Evolutionary conservation across 2,888 invertebrate genomes (phyloP).

Genomic region (Acleris literana): DNA sequence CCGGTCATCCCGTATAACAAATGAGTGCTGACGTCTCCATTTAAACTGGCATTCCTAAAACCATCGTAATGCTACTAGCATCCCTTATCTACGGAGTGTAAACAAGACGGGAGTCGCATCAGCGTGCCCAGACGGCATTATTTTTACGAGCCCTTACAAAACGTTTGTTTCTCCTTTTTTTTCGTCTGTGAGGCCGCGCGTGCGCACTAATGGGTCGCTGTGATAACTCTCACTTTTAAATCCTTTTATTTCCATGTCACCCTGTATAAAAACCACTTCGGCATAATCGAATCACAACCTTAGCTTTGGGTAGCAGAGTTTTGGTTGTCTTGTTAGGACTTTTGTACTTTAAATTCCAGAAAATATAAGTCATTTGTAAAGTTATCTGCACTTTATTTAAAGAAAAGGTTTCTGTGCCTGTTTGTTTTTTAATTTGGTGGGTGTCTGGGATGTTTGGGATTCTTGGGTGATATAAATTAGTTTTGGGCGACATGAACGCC

Average conservation of each 20-base stretch:
- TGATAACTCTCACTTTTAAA: conserved; percentile 83
- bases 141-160: conserved; percentile 65
- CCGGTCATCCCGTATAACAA: conserved; percentile 6
- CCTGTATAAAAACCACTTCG: conserved; percentile 49
- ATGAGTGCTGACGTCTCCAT: conserved; percentile 35
- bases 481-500: conserved; percentile 37
- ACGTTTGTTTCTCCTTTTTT: conserved; percentile 58
- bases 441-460: conserved; percentile 51
- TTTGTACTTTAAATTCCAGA: conserved; percentile 73
- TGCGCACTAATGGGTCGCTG: conserved; percentile 79
- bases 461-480: conserved; percentile 56
- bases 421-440: conserved; percentile 61
- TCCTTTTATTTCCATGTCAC: conserved; percentile 76
- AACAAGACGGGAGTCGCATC: conserved; percentile 68
- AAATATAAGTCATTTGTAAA: conserved; percentile 81
- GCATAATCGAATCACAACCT: conserved; percentile 46
- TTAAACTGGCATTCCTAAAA: conserved; percentile 42
- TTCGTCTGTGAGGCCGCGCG: conserved; percentile 73
- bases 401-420: conserved; percentile 72
- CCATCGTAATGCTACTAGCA: conserved; percentile 42
- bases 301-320: conserved; percentile 44
- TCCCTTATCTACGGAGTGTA: conserved; percentile 53
- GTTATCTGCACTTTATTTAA: conserved; percentile 83
- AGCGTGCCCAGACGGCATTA: conserved; percentile 58
- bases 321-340: conserved; percentile 36